phyloP scores from a whole-genome alignment of 2,888 invertebrate genomes.

The Plagiodera versicolora region DNA sequence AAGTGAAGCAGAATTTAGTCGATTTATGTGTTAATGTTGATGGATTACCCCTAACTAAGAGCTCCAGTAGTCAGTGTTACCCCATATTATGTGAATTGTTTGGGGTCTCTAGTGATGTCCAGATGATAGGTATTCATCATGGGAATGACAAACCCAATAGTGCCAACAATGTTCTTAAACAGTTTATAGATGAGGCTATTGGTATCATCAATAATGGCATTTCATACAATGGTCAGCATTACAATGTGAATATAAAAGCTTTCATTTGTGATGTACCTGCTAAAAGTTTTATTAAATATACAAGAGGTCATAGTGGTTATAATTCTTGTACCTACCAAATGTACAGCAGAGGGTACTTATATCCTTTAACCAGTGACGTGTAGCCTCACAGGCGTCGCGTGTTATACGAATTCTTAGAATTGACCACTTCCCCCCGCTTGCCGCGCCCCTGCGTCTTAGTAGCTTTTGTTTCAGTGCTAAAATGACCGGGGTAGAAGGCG shows the following conservation, averaged over 20 bases:
- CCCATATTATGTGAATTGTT: neutral
- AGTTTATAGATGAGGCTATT: slow-evolving; percentile 6
- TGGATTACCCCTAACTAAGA: neutral
- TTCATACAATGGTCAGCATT: neutral
- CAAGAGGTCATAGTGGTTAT: slow-evolving; percentile 11
- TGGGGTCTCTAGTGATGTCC: neutral
- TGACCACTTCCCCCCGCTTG: too few relatives aligned
- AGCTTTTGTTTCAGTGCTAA: too few relatives aligned
- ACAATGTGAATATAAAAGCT: slow-evolving; percentile 2
- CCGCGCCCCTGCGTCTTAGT: too few relatives aligned
- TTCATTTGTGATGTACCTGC: slow-evolving; percentile 10
- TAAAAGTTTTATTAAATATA: slow-evolving; percentile 14
- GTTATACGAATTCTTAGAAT: too few relatives aligned
- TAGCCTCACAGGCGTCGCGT: neutral
- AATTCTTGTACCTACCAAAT: slow-evolving; percentile 5
- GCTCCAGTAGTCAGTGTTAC: neutral
- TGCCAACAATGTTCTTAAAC: slow-evolving; percentile 8
- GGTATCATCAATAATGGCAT: slow-evolving; percentile 11
- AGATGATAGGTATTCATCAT: neutral
- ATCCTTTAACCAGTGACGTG: neutral
- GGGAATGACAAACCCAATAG: slow-evolving; percentile 12
- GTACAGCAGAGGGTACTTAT: slow-evolving; percentile 3
- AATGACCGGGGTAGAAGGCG: too few relatives aligned
- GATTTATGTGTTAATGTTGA: neutral
- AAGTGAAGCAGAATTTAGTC: neutral